These are phyloP conservation scores for Poecilia wingei DNA, from an alignment of 2,797 vertebrate genomes.

Conservation along the genomic window DNA sequence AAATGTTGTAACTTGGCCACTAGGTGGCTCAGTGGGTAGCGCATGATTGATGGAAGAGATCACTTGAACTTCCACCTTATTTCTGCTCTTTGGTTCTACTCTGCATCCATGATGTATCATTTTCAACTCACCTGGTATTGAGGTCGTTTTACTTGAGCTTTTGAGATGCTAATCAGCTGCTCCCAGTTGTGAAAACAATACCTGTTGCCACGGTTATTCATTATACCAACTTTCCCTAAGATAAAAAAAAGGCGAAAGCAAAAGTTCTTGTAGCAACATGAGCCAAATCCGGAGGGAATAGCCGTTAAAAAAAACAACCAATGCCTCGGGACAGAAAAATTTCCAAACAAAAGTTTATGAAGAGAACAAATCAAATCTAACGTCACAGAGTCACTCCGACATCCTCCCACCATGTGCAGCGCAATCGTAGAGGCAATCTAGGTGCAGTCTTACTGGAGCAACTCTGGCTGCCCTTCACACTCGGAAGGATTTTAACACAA, in stretches of 20 bases:
- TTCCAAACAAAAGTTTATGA: background rate
- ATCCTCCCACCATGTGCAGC: background rate
- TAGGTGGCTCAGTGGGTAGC: too few species aligned
- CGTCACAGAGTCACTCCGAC: background rate
- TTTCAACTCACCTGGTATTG: background rate
- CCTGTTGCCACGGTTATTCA: background rate
- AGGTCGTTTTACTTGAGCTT: background rate
- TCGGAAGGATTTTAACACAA: background rate
- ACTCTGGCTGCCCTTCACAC: background rate
- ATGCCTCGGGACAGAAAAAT: background rate
- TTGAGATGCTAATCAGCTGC: background rate
- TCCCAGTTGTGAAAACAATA: background rate
- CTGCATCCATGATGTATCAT: background rate
- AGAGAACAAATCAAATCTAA: background rate
- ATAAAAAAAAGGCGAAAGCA: background rate
- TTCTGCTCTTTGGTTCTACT: background rate
- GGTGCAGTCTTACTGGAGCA: background rate
- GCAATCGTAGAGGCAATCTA: background rate
- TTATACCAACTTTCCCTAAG: background rate
- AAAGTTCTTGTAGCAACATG: background rate
- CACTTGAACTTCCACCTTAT: background rate
- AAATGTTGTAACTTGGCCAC: background rate
- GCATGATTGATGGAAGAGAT: background rate
- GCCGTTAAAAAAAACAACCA: background rate
- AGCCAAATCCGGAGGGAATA: background rate